These are phyloP conservation scores for Tautogolabrus adspersus DNA, from an alignment of 2,113 vertebrate species.

Conservation along the genomic window DNA sequence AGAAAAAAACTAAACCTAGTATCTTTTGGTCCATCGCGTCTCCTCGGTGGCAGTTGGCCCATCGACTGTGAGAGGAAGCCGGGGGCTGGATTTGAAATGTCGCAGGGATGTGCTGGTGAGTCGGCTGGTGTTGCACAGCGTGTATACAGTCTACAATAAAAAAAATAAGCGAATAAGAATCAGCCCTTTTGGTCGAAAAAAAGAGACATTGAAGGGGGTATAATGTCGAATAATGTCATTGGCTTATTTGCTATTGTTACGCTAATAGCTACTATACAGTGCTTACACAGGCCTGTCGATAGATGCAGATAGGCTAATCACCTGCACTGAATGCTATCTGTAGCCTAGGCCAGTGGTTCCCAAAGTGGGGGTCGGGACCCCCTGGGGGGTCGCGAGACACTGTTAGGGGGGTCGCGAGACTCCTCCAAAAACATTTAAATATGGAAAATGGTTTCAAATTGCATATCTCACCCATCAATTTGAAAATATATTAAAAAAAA, in stretches of 20 bases:
- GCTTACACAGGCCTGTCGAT: slow-evolving; percentile 28
- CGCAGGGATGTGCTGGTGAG: slow-evolving; percentile 75
- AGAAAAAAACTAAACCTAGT: not conserved
- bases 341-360: too few species aligned
- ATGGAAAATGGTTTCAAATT: too few species aligned
- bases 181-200: not conserved
- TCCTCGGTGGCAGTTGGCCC: slow-evolving; percentile 56
- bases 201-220: not conserved
- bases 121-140: slow-evolving; percentile 33
- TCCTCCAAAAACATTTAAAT: too few species aligned
- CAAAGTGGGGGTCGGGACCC: too few species aligned
- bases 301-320: slow-evolving; percentile 63
- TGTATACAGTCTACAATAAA: not conserved
- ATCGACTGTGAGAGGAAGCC: slow-evolving; percentile 60
- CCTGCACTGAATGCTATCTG: slow-evolving; percentile 7
- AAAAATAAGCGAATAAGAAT: not conserved
- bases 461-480: too few species aligned
- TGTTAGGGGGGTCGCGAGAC: too few species aligned
- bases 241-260: not conserved
- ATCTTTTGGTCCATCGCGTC: slow-evolving; percentile 40
- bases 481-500: too few species aligned
- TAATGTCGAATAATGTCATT: not conserved
- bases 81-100: slow-evolving; percentile 74
- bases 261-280: not conserved
- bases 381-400: too few species aligned